Percentiles rank a stretch among this genome's conserved stretches.
phyloP scores from a whole-genome alignment of 2,888 invertebrate genomes.

The Theretra japonica region DNA sequence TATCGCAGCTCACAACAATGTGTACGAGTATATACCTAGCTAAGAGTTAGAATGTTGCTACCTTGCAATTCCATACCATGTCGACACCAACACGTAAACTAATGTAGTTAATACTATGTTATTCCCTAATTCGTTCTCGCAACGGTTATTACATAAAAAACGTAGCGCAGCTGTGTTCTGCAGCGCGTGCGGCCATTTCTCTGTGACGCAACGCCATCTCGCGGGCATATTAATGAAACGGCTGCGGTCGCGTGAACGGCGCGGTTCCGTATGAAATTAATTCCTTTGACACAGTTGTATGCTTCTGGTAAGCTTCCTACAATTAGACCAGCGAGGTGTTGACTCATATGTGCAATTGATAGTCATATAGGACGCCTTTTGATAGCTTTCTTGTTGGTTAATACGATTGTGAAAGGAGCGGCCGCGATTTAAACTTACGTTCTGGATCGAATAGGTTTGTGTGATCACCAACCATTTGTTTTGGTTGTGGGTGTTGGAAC shows the following conservation, averaged over 20 bases:
- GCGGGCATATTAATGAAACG: conserved; percentile 31
- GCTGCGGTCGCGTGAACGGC: conserved; percentile 12
- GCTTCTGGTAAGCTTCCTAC: not conserved
- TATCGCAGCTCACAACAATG: too few species aligned
- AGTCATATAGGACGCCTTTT: too few species aligned
- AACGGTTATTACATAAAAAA: conserved; percentile 22
- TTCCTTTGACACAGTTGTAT: conserved; percentile 14
- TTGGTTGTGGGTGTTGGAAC: too few species aligned
- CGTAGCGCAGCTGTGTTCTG: conserved; percentile 13
- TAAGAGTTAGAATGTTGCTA: too few species aligned
- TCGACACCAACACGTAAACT: not conserved
- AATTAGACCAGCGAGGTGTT: not conserved
- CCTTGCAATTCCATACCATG: too few species aligned
- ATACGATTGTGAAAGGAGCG: too few species aligned
- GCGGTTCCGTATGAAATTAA: conserved; percentile 25
- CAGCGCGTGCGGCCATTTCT: conserved; percentile 10
- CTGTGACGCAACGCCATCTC: conserved; percentile 31
- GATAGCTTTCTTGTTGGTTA: too few species aligned
- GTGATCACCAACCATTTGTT: too few species aligned
- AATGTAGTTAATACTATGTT: not conserved
- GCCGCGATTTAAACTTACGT: too few species aligned
- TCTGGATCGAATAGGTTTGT: too few species aligned
- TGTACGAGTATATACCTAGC: too few species aligned
- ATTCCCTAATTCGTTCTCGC: conserved; percentile 14
- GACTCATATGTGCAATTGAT: too few species aligned